phyloP scores from a whole-genome alignment of 2,797 vertebrate genomes.

The Tinamus major region DNA sequence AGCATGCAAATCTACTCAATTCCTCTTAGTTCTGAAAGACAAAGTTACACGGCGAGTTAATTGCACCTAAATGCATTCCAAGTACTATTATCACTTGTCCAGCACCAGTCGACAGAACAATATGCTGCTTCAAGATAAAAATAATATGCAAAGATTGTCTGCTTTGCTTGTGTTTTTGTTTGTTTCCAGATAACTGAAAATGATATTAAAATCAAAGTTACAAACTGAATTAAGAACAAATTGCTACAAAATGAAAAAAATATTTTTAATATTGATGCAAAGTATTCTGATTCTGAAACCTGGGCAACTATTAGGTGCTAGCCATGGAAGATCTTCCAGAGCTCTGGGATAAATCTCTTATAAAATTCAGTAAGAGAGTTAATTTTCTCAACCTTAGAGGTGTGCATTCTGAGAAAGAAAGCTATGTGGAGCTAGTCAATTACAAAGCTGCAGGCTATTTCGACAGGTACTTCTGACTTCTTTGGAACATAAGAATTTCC shows the following conservation, averaged over 20 bases:
- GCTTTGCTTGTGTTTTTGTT: neutral
- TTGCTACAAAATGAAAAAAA: neutral
- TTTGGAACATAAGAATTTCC: neutral
- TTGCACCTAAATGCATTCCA: neutral
- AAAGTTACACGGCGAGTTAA: neutral
- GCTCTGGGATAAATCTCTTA: neutral
- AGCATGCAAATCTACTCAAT: neutral
- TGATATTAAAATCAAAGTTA: neutral
- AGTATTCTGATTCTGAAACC: neutral
- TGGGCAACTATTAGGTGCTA: neutral
- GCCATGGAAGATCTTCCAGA: neutral
- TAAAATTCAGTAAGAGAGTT: neutral
- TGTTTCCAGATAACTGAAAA: neutral
- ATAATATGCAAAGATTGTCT: neutral
- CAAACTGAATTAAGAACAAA: fast-evolving
- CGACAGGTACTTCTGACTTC: neutral
- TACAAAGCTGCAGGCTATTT: neutral
- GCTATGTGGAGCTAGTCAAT: neutral
- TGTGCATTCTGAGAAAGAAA: neutral
- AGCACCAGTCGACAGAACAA: neutral
- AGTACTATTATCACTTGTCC: neutral
- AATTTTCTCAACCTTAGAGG: neutral
- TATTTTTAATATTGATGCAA: neutral
- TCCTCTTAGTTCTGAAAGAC: neutral
- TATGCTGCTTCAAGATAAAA: neutral